Percentiles rank a stretch among this genome's conserved stretches.
Evolutionary conservation across 2,113 vertebrate genomes (phyloP).

Genomic region (Hipposideros armiger): DNA sequence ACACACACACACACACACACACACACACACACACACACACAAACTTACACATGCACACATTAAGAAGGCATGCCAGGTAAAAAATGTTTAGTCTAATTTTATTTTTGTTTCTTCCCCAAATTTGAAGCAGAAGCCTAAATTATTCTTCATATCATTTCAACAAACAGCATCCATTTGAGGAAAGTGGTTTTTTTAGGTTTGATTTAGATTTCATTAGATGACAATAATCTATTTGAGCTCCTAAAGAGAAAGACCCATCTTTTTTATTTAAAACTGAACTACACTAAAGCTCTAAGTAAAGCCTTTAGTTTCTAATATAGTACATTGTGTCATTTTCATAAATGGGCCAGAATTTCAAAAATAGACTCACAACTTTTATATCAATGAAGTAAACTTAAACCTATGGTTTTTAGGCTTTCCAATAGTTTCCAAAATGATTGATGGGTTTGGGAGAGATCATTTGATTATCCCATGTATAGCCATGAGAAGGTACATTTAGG

Average conservation of each 20-base stretch:
- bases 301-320: slow-evolving; percentile 36
- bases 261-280: neutral
- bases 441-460: slow-evolving; percentile 62
- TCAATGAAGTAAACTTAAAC: slow-evolving; percentile 33
- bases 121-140: slow-evolving; percentile 52
- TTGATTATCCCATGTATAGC: slow-evolving; percentile 50
- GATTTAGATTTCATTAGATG: slow-evolving; percentile 29
- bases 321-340: slow-evolving; percentile 22
- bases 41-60: neutral
- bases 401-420: slow-evolving; percentile 46
- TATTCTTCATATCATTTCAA: slow-evolving; percentile 20
- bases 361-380: slow-evolving; percentile 25
- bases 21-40: neutral
- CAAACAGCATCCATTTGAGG: neutral
- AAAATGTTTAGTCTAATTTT: slow-evolving; percentile 53
- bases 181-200: slow-evolving; percentile 35
- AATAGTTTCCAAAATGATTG: slow-evolving; percentile 64
- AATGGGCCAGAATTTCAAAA: slow-evolving; percentile 40
- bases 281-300: neutral
- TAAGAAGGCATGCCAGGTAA: slow-evolving; percentile 29
- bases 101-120: slow-evolving; percentile 74
- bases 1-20: neutral
- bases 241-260: neutral
- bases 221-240: neutral
- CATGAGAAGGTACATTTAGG: slow-evolving; percentile 31